Base-by-base conservation (phyloP, 2,113 vertebrate genomes). In the Glareola pratincola region DNA sequence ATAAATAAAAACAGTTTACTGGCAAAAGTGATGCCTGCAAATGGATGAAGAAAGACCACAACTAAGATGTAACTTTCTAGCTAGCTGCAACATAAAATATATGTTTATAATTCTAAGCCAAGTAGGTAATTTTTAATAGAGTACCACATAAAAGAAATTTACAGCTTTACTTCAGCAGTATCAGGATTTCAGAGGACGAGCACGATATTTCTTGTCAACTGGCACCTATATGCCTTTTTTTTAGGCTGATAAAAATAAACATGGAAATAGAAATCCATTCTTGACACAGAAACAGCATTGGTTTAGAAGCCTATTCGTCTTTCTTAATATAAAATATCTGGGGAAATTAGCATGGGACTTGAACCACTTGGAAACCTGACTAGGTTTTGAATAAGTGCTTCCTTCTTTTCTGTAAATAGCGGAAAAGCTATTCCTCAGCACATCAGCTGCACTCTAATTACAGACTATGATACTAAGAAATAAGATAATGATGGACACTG, bases 1-100 rank as follows among this genome's bases (percentile, higher is more conserved):
- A 92, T 67, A 96, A 94, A 78, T 95, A 90, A 92, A 96, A 95
- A n/a, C 3, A 8, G 17, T 73, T 92, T 94, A 37, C 14, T 91
- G 92, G 41, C 29, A 94, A 83, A 95, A 94, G 47, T 23, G 8
- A 62, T 92, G 30, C 18, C 88, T 78, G 43, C 22, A 86, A 89
- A 73, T 27, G 19, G 50, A 87, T 53, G 50, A 79, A 60, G 47
- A 88, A 96, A 96, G 67, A 60, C 27, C 47, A 78, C 24, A 85
- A 73, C 53, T 91, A 79, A 97, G 77, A 95, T 66, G 43, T 59
- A 88, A 76, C 32, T 29, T 91, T 95, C 85, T 45, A 91, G 36
- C 14, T 64, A 94, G 32, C 29, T 79, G 39, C n/a, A 82, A 71
- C 6, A 41, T 85, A 93, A 96, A 94, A 67, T 90, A 64, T 53